A percentile compares a stretch with the other conserved stretches of the same genome.
Conservation (phyloP, 2,888 invertebrate genomes). For the Boloria selene region DNA sequence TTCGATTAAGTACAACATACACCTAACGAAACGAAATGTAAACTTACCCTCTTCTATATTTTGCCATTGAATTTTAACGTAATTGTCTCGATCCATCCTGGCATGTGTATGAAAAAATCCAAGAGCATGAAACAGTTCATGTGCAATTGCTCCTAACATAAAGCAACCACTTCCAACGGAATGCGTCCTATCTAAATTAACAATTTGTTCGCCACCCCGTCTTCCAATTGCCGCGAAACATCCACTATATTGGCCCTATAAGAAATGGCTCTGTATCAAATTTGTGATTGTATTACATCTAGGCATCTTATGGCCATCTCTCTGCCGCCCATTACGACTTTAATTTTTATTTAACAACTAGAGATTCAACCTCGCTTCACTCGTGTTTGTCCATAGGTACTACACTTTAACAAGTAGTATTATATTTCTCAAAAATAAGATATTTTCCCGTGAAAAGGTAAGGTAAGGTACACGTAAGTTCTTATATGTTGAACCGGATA, state of each 20-base stretch:
- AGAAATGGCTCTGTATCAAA: background rate
- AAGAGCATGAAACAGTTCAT: background rate
- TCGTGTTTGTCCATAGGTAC: too few species aligned
- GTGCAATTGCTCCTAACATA: background rate
- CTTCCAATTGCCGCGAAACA: background rate
- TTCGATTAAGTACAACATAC: too few species aligned
- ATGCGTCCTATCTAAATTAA: background rate
- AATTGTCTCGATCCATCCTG: background rate
- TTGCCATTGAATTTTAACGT: background rate
- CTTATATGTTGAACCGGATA: too few species aligned
- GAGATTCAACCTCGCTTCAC: too few species aligned
- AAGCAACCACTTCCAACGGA: background rate
- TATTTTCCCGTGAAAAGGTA: too few species aligned
- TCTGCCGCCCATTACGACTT: too few species aligned
- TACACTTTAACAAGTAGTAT: too few species aligned
- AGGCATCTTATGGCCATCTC: background rate
- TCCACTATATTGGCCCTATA: background rate
- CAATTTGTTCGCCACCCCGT: background rate
- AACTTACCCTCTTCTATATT: background rate
- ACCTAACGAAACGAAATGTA: too few species aligned
- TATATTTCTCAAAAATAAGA: too few species aligned
- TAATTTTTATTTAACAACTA: too few species aligned
- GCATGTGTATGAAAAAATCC: background rate
- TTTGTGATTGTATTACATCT: background rate
- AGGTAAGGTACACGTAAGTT: too few species aligned